These are phyloP conservation scores for Basileuterus tristriatus DNA, from an alignment of 2,797 vertebrate species.

Conservation along the genomic window DNA sequence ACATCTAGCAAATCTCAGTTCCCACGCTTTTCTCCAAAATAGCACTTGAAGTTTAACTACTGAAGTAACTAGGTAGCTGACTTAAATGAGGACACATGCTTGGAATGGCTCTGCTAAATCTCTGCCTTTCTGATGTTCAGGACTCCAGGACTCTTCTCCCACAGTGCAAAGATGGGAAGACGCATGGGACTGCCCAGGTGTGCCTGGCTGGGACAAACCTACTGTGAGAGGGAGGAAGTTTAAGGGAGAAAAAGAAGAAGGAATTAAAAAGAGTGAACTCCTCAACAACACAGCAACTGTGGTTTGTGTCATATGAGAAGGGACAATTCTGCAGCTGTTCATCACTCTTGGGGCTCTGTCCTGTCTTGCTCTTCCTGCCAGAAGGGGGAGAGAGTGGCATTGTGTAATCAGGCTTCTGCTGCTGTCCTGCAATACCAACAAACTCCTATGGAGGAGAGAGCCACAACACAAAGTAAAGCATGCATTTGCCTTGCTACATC, in stretches of 20 bases:
- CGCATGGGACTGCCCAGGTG: neutral
- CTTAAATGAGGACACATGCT: neutral
- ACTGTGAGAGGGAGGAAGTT: neutral
- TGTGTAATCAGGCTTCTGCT: neutral
- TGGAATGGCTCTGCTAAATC: neutral
- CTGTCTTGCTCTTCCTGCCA: neutral
- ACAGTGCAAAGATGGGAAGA: neutral
- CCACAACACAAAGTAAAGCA: neutral
- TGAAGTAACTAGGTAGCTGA: neutral
- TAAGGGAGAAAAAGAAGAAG: neutral
- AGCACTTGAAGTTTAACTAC: neutral
- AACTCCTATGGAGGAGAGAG: neutral
- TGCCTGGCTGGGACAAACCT: neutral
- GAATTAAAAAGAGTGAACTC: neutral
- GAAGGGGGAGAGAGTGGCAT: neutral
- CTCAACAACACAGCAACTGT: neutral
- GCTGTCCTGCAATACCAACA: neutral
- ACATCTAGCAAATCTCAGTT: conserved; percentile 30
- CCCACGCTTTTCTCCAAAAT: conserved; percentile 13
- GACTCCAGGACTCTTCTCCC: neutral
- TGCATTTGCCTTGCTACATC: neutral
- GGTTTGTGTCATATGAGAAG: neutral
- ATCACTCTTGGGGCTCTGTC: neutral
- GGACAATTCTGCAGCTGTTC: neutral
- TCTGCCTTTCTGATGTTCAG: neutral